phyloP scores from a whole-genome alignment of 2,888 invertebrate genomes.

The Polymixis flavicincta region DNA sequence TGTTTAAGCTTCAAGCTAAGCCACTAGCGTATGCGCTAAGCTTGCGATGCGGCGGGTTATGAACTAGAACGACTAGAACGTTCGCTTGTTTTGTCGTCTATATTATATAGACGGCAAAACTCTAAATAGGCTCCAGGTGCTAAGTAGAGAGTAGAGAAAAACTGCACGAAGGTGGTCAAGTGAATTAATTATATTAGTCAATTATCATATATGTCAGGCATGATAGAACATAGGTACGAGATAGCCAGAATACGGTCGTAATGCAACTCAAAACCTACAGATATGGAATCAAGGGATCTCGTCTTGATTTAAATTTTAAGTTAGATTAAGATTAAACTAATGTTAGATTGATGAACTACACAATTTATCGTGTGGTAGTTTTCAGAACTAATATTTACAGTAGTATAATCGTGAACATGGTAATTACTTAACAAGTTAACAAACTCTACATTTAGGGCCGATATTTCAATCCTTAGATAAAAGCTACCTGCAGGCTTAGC shows the following conservation, averaged over 20 bases:
- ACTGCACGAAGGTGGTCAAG: not conserved
- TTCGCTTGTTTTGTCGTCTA: not conserved
- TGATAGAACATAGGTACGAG: conserved; percentile 3
- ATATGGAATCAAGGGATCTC: too few species aligned
- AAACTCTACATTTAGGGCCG: too few species aligned
- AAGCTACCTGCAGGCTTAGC: too few species aligned
- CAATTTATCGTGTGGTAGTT: not conserved
- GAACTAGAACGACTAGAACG: not conserved
- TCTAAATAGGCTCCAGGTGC: conserved; percentile 22
- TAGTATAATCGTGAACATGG: not conserved
- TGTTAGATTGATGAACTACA: not conserved
- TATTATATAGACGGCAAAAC: too few species aligned
- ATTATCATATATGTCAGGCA: not conserved
- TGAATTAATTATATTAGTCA: not conserved
- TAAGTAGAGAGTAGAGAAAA: conserved; percentile 33
- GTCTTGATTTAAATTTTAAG: not conserved
- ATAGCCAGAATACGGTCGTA: conserved; percentile 20
- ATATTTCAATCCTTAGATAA: too few species aligned
- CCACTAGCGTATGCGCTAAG: conserved; percentile 19
- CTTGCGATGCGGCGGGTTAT: not conserved
- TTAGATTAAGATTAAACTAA: not conserved
- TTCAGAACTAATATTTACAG: conserved; percentile 1
- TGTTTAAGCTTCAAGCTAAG: conserved; percentile 30
- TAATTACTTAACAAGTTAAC: too few species aligned
- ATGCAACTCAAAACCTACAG: conserved; percentile 4